Base-by-base conservation (phyloP, 2,888 invertebrate species). In the Glaucopsyche alexis region DNA sequence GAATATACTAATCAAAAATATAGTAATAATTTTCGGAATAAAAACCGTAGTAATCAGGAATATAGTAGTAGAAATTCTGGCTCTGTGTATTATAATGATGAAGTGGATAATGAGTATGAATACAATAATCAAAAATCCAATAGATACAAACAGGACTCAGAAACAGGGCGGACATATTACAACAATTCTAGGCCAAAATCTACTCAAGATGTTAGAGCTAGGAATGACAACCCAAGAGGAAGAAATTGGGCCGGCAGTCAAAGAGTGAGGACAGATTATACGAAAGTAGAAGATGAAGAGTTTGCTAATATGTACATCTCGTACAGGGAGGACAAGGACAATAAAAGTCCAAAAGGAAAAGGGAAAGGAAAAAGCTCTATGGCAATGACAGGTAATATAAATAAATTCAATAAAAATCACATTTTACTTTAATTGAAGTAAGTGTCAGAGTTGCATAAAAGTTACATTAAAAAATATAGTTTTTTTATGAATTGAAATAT, bases 201-300 rank as follows among this genome's bases (percentile, higher is more conserved):
- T 65, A 85, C 84, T 73, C 88, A 90, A 73, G 91, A 91, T 79
- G 83, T 84, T 1, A 85, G 88, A 71, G 85, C 83, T 77, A 85
- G 85, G 75, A 85, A 84, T n/a, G 89, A 89, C 75, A 78, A 81
- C 45, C 83, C 87, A 0, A 82, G 84, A 7, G 81, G 82, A 16
- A 84, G 83, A 67, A 89, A 86, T 77, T 89, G 88, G 85, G 81
- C 78, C 0, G 91, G 92, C 1, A 89, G 86, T 74, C 90, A 89
- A 72, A 79, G 92, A 9, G 72, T 91, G 2, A 77, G 87, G 70
- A 79, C 86, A 5, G 91, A 91, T 6, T 82, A 87, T 11, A 86
- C 85, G 71, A 79, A 74, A 75, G 78, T 78, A n/a, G 91, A 92
- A 75, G 90, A 92, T 84, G 92, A 91, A 75, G 88, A 91, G 73